Evolutionary conservation across 2,797 vertebrate species (phyloP), one percentile per base, ranked within the genome.

Genomic region (Phrynocephalus guinanensis): DNA sequence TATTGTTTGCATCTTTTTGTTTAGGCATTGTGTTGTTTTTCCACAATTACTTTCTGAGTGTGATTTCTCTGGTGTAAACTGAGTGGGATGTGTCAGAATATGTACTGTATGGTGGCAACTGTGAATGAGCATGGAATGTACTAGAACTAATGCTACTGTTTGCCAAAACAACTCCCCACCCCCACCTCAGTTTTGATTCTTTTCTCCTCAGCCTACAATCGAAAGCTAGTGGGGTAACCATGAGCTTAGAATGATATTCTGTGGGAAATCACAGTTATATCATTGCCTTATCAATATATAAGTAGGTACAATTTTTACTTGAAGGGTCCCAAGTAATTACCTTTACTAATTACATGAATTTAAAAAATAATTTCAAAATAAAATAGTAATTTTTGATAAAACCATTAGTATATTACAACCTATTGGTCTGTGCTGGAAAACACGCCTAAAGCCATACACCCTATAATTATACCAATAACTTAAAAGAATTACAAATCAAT

Each of bases 241-340:
- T 16, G 33, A 80, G 6, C 77, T 91, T 78, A 81, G 84, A 89
- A 72, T 90, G 90, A 92, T 82, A 30, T 7, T 11, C 81, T 88
- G 87, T 56, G 83, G 24, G 89, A 26, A 48, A 33, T 44, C 13
- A n/a, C 71, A 6, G 71, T 73, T 70, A 33, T 16, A 38, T 33
- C n/a, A 10, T 73, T 33, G 20, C 15, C 33, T 33, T 33, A 44
- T 44, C 38, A 33, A 33, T 33, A 38, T 30, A 73, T 6, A 16
- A 33, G 33, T 73, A 73, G 30, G 30, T 33, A 73, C 30, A 72
- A 13, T 72, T 33, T 11, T 9, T 5, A 72, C n/a, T 1, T 33
- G 1, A 72, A 72, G 6, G 60, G 60, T 18, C 18, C 60, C 60
- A 72, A 72, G n/a, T 72, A 30, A 30, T 72, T 72, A 72, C 30